These are phyloP conservation scores for Calephelis nemesis DNA, from an alignment of 1,140 invertebrate genomes.

Conservation along the genomic window DNA sequence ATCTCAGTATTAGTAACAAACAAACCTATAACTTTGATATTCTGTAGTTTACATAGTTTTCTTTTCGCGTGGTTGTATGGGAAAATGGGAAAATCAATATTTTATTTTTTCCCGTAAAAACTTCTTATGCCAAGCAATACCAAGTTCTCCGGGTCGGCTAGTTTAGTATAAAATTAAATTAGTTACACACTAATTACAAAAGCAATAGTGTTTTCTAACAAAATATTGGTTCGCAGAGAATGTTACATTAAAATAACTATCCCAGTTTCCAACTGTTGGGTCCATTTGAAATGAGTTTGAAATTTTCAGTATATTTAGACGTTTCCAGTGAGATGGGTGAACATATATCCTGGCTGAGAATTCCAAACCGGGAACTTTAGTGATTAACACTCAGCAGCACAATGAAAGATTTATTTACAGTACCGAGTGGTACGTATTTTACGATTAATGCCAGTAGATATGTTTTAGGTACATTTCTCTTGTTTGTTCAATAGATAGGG, in stretches of 20 bases:
- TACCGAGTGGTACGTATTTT: background rate
- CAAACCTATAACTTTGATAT: too few species aligned
- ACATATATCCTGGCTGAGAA: conserved; percentile 10
- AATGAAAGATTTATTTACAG: conserved; percentile 15
- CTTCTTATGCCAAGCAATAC: too few species aligned
- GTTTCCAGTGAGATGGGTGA: conserved; percentile 15
- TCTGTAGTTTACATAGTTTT: too few species aligned
- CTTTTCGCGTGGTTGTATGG: too few species aligned
- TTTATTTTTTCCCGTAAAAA: too few species aligned
- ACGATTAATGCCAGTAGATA: conserved; percentile 9
- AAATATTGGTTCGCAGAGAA: background rate
- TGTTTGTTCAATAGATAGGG: background rate
- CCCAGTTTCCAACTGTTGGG: background rate
- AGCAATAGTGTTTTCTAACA: too few species aligned
- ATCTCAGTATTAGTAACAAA: too few species aligned
- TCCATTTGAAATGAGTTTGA: conserved; percentile 10
- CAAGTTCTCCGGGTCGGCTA: too few species aligned
- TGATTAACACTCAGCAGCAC: conserved; percentile 12
- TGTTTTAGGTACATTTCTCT: background rate
- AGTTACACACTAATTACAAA: too few species aligned
- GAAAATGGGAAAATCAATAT: too few species aligned
- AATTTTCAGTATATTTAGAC: conserved; percentile 15
- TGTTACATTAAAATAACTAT: conserved; percentile 1
- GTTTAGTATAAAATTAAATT: too few species aligned
- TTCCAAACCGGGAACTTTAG: conserved; percentile 8